Evolutionary conservation across 2,113 vertebrate species (phyloP).

Genomic region (Pongo abelii): DNA sequence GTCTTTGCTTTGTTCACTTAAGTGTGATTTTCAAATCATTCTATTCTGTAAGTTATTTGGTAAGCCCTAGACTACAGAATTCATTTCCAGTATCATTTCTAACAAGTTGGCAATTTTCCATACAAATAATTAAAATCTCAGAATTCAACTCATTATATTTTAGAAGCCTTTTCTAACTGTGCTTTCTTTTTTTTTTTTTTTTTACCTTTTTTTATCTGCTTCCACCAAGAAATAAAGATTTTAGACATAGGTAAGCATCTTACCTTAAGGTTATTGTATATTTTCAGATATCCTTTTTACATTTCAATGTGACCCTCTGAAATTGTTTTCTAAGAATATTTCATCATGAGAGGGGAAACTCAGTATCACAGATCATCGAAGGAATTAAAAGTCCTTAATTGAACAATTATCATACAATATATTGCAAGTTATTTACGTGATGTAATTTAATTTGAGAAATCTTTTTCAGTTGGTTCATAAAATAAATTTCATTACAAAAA

Average conservation of each 20-base stretch:
- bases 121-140: slow-evolving; percentile 69
- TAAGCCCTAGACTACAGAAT: not conserved
- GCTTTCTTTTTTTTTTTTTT: slow-evolving; percentile 72
- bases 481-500: slow-evolving; percentile 21
- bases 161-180: slow-evolving; percentile 83
- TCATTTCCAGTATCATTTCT: slow-evolving; percentile 51
- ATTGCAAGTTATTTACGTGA: not conserved
- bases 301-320: slow-evolving; percentile 22
- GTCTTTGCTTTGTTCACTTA: not conserved
- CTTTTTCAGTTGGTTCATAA: not conserved
- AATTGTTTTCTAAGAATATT: slow-evolving; percentile 50
- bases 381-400: not conserved
- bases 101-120: slow-evolving; percentile 12
- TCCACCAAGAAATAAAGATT: slow-evolving; percentile 99
- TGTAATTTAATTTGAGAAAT: slow-evolving; percentile 16
- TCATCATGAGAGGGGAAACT: slow-evolving; percentile 45
- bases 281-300: slow-evolving; percentile 77
- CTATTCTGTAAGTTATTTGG: slow-evolving; percentile 20
- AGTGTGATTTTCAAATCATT: not conserved
- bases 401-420: not conserved
- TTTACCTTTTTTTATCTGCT: slow-evolving; percentile 87
- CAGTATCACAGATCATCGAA: slow-evolving; percentile 8
- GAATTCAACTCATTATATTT: slow-evolving; percentile 75
- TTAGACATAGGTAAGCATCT: slow-evolving; percentile 98
- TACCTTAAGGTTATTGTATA: slow-evolving; percentile 79